Base-by-base conservation (phyloP, 2,888 invertebrate species). In the Meandrusa payeni region DNA sequence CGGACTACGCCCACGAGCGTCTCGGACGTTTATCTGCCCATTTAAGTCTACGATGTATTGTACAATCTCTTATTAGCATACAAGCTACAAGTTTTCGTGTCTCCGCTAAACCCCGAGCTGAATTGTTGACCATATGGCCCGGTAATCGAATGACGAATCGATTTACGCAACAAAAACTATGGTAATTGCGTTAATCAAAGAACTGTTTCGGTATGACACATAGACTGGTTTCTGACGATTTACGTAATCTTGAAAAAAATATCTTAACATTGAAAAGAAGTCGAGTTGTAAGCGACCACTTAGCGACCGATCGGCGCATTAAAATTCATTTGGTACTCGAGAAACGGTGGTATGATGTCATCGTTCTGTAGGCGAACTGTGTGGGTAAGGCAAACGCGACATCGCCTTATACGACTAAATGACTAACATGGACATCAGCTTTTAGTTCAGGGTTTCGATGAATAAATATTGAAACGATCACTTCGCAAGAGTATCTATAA, bases 381-480 rank as follows among this genome's bases (percentile, higher is more conserved):
- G 69, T 69, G 63, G 66, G 65, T 68, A 64, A 64, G 64, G 61
- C 63, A 51, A 59, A 50, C 59, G 64, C 55, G 63, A 72, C 69
- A 71, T 61, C 57, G 57, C 73, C 83, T 57, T 79, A 76, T 76
- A 83, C 61, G 79, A 76, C 63, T 69, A 79, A 79, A 74, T 78
- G 78, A 79, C 76, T 81, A 79, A 80, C 64, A 74, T 69, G 64
- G 68, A 63, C 56, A 57, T 55, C 54, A 55, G 56, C 57, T 71
- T 76, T 74, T 64, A 61, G 70, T 66, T 75, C 75, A 76, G 66
- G 74, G 76, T 54, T 51, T 33, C 41, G 46, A 50, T 46, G 46
- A 52, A 49, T 51, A 48, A 51, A 46, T 46, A 33, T 39, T 28
- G 46, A 40, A n/a, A 6, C 24, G 13, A 2, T 9, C 4, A 1